Evolutionary conservation across 2,113 vertebrate species (phyloP), one percentile per base, ranked within the genome.

Genomic region (Amia ocellicauda): DNA sequence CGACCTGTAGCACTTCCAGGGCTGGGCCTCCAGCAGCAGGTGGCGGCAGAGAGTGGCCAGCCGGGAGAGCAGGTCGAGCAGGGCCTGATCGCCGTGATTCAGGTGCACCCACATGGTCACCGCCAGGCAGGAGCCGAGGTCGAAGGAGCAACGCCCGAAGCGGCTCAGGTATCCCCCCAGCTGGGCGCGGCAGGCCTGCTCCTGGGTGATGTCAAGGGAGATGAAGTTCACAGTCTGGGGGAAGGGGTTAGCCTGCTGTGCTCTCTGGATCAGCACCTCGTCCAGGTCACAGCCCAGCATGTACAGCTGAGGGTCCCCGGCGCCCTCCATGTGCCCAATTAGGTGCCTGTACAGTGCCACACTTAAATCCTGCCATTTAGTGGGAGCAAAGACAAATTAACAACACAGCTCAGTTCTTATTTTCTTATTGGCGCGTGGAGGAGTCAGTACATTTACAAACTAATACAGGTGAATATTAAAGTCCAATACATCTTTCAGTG

Each of bases 31-130:
- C 10, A 98, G 72, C 36, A 98, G 85, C 50, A 98, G 78, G 66
- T 89, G 89, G 28, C 47, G 62, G 67, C 90, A 91, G 29, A 90
- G 60, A 2, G 89, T 87, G 19, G 93, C 86, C 11, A 97, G 83
- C 17, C 68, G 72, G 9, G 88, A 78, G 16, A 98, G 88, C 60
- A 98, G 86, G 40, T 70, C 81, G 68, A 87, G 58, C 29, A 98
- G 85, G 11, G 89, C 94, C 0, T 59, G 43, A 54, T 98, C 96
- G 0, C 95, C 93, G 0, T 98, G 93, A 75, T 95, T 92, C 58
- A 98, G 76, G 70, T 98, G 96, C 70, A 98, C 91, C 96, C 96
- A 98, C 96, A 98, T 98, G 7, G 94, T 98, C 67, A 98, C 80
- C 0, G 96, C 96, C 83, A 98, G 89, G 67, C 95, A 98, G 31